phyloP scores from a whole-genome alignment of 53 echinoderm and acorn worm species.

The Arbacia lixula region DNA sequence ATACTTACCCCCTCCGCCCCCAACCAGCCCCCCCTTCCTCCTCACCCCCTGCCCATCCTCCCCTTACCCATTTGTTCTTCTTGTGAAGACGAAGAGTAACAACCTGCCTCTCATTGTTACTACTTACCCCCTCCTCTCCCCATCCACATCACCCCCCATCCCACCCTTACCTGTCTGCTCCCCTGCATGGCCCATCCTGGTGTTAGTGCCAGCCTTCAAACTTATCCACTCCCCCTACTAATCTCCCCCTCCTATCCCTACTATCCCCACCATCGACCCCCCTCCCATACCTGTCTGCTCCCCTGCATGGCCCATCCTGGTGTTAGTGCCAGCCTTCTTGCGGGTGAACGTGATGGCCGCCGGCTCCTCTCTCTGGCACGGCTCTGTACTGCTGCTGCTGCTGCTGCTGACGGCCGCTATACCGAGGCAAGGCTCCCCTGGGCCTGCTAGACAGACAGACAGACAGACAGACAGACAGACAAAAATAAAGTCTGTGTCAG shows the following conservation, averaged over 20 bases:
- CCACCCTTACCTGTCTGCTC: not conserved
- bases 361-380: constrained; percentile 34
- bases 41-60: not conserved
- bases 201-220: constrained; percentile 28
- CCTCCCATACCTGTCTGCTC: constrained; percentile 1
- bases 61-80: not conserved
- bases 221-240: not conserved
- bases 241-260: not conserved
- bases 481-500: too few species aligned
- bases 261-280: not conserved
- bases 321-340: constrained; percentile 32
- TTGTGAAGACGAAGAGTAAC: not conserved
- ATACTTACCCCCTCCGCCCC: not conserved
- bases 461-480: not conserved
- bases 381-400: constrained; percentile 35
- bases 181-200: not conserved
- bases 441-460: not conserved
- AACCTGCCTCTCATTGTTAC: too few species aligned
- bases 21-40: not conserved
- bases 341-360: constrained; percentile 51
- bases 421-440: not conserved
- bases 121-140: not conserved
- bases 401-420: constrained; percentile 44
- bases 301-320: not conserved
- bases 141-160: not conserved